Evolutionary conservation across 2,888 invertebrate species (phyloP).

Genomic region (Zaprionus lineosus): DNA sequence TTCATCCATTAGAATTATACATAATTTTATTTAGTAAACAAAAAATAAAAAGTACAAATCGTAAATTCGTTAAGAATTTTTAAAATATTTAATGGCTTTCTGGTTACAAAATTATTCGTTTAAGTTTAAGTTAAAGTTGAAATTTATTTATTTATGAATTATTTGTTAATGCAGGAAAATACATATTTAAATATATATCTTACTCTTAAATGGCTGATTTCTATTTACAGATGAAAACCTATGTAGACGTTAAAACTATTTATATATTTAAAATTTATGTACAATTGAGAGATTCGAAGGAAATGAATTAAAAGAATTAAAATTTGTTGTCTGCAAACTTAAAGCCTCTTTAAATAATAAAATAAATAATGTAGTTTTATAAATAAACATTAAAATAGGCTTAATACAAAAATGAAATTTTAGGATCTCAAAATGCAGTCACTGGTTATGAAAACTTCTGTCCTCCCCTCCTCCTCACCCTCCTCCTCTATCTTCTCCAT

Average conservation of each 20-base stretch:
- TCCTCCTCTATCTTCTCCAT: no score
- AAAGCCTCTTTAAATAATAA: constrained; percentile 63
- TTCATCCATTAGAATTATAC: no score
- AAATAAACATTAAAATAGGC: constrained; percentile 8
- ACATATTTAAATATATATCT: constrained; percentile 12
- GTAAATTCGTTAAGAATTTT: no score
- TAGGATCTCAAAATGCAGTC: constrained; percentile 64
- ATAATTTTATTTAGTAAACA: no score
- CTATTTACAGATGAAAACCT: constrained; percentile 47
- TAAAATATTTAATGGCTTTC: no score
- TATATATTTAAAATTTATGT: constrained; percentile 38
- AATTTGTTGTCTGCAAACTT: constrained; percentile 59
- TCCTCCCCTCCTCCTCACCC: no score
- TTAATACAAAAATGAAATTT: constrained; percentile 40
- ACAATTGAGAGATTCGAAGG: constrained; percentile 61
- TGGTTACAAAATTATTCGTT: no score
- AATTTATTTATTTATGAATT: no score
- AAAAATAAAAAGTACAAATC: no score
- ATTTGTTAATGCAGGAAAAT: no score
- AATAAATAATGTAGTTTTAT: constrained; percentile 42
- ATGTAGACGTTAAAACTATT: constrained; percentile 18
- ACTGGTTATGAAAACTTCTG: constrained; percentile 58
- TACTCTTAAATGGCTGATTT: constrained; percentile 41
- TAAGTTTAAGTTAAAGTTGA: no score
- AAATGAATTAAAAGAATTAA: constrained; percentile 26